Percentiles rank a stretch among this genome's conserved stretches.
phyloP scores from a whole-genome alignment of 2,888 invertebrate species.

The Acleris sparsana region DNA sequence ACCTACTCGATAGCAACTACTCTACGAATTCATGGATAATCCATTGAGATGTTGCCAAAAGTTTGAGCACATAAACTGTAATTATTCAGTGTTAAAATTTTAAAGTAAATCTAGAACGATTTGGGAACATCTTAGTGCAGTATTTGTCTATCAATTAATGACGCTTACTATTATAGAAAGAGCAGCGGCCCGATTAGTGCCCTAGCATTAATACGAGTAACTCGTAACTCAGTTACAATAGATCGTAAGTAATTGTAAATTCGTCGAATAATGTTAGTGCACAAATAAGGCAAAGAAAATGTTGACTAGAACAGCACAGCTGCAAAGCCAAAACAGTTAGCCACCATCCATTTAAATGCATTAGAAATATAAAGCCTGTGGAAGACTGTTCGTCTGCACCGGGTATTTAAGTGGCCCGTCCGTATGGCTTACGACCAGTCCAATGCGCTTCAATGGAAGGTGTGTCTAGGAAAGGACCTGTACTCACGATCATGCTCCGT shows the following conservation, averaged over 20 bases:
- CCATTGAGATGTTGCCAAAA: constrained; percentile 79
- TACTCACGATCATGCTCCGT: constrained; percentile 96
- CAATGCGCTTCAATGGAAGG: constrained; percentile 15
- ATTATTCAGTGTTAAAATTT: not conserved
- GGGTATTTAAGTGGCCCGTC: not conserved
- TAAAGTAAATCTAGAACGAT: not conserved
- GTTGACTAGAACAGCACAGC: constrained; percentile 25
- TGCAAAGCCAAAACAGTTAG: constrained; percentile 50
- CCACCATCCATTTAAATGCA: constrained; percentile 46
- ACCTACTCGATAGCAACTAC: constrained; percentile 44
- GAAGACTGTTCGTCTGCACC: constrained; percentile 9
- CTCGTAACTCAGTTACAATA: constrained; percentile 13
- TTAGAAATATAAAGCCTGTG: constrained; percentile 9
- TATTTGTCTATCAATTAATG: constrained; percentile 38
- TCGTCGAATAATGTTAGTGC: constrained; percentile 9
- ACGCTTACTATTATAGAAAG: constrained; percentile 28
- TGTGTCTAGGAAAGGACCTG: constrained; percentile 45
- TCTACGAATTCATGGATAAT: constrained; percentile 50
- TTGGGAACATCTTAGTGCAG: constrained; percentile 59
- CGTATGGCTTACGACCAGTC: not conserved
- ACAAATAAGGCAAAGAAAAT: constrained; percentile 12
- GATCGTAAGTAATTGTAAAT: not conserved
- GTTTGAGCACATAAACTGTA: not conserved
- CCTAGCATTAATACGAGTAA: not conserved
- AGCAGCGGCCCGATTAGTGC: constrained; percentile 6